Percentiles rank a stretch among this genome's conserved stretches.
Evolutionary conservation across 2,113 vertebrate genomes (phyloP).

Genomic region (Mormyrus lacerda): DNA sequence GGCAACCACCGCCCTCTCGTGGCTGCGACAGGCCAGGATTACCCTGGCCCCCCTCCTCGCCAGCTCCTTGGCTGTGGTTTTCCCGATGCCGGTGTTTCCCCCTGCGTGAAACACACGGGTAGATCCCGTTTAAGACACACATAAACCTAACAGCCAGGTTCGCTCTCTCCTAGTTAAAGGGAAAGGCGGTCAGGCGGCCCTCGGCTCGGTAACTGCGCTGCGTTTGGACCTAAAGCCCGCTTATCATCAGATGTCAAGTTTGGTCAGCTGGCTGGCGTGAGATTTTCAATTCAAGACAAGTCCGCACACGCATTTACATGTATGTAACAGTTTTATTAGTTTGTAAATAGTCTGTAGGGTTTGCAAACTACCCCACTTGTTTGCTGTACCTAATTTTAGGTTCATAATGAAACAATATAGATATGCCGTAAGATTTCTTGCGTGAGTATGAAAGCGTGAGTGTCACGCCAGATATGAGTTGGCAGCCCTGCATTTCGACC

Average conservation of each 20-base stretch:
- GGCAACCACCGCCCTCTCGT: constrained; percentile 50
- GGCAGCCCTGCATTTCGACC: not conserved
- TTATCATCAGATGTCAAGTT: not conserved
- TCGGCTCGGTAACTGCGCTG: not conserved
- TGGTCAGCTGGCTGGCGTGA: not conserved
- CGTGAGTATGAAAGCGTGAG: not conserved
- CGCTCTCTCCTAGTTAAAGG: not conserved
- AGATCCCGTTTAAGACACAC: not conserved
- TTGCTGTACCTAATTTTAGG: not conserved
- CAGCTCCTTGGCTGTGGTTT: constrained; percentile 61
- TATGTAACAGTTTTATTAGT: not conserved
- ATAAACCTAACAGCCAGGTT: not conserved
- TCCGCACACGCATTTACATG: not conserved
- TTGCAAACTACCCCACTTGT: not conserved
- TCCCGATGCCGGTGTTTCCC: constrained; percentile 49
- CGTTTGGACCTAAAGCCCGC: not conserved
- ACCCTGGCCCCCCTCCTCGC: constrained; percentile 64
- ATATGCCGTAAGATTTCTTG: not conserved
- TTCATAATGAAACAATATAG: not conserved
- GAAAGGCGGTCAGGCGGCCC: not conserved
- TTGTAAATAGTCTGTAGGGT: not conserved
- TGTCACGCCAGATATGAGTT: not conserved
- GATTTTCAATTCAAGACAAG: not conserved
- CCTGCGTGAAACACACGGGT: not conserved
- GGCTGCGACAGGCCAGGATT: constrained; percentile 58